Evolutionary conservation across 2,113 vertebrate species (phyloP), one percentile per base, ranked within the genome.

Genomic region (Aspiorhynchus laticeps): DNA sequence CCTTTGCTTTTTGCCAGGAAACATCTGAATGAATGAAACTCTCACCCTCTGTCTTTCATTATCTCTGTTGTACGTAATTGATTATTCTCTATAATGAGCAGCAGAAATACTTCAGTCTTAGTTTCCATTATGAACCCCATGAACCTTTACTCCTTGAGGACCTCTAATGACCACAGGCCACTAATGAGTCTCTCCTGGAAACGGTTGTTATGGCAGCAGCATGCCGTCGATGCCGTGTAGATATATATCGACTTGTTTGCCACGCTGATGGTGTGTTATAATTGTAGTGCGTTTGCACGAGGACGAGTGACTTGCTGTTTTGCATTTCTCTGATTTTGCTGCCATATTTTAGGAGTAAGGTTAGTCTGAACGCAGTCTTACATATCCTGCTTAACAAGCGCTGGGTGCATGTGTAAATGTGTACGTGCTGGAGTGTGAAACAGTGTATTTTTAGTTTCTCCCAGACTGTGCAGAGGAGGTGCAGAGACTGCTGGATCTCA

Each of bases 381-480:
- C 65, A 28, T 51, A 48, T 48, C 21, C 46, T n/a, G 48, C 63
- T 24, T 74, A 59, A 56, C 46, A 84, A 74, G 69, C 33, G 2
- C 26, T 19, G 24, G n/a, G 48, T 2, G 78, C 53, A 51, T 71
- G 71, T 73, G 67, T 88, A 63, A 83, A 46, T 84, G 75, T 85
- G 75, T 80, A 41, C 7, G 63, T 71, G 43, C 31, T 28, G 10
- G 48, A 81, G 81, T 69, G 83, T 87, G 83, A 87, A 84, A 73
- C 80, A 26, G 78, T 86, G 87, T 94, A 93, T 94, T 94, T 94
- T 92, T 94, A 93, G 91, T 91, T 1, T 86, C 59, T 92, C 89
- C 93, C 93, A 93, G 92, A 89, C 88, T 93, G 89, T 91, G 90
- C 87, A 93, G 92, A 90, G 92, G 92, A 93, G 92, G 90, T 90